Percentiles rank a stretch among this genome's conserved stretches.
These are phyloP conservation scores for Rallus limicola DNA, from an alignment of 2,113 vertebrate genomes.

Conservation along the genomic window DNA sequence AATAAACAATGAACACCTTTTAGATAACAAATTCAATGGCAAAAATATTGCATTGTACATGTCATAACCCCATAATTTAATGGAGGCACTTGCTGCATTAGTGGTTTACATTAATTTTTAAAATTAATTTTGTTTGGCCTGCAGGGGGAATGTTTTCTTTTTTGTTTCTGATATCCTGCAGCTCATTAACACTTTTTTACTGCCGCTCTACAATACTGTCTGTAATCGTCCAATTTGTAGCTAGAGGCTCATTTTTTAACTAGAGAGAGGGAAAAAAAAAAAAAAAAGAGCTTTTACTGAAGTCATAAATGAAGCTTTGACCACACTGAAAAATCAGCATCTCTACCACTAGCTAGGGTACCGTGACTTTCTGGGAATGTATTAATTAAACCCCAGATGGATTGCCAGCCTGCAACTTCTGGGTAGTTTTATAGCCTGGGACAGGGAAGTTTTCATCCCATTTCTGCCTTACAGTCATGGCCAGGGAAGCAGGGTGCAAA, in stretches of 20 bases:
- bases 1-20: conserved; percentile 81
- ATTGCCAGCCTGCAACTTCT: not conserved
- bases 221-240: conserved; percentile 75
- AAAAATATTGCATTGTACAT: conserved; percentile 73
- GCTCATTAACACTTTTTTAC: conserved; percentile 79
- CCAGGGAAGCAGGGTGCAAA: not conserved
- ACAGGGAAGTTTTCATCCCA: not conserved
- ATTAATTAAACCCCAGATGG: not conserved
- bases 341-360: not conserved
- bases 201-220: conserved; percentile 61
- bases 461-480: not conserved
- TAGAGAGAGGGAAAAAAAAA: not conserved
- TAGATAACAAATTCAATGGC: conserved; percentile 80
- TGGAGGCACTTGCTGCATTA: conserved; percentile 76
- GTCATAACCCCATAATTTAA: conserved; percentile 77
- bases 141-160: conserved; percentile 75
- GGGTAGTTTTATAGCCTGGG: not conserved
- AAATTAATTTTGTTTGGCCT: conserved; percentile 84
- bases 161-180: conserved; percentile 76
- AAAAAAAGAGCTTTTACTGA: conserved; percentile 28
- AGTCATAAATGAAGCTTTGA: conserved; percentile 50
- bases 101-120: conserved; percentile 83
- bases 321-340: conserved; percentile 8
- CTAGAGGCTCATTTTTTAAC: conserved; percentile 73
- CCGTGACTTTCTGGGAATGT: not conserved